Base-by-base conservation (phyloP, 2,888 invertebrate genomes). In the Drosophila prolongata region DNA sequence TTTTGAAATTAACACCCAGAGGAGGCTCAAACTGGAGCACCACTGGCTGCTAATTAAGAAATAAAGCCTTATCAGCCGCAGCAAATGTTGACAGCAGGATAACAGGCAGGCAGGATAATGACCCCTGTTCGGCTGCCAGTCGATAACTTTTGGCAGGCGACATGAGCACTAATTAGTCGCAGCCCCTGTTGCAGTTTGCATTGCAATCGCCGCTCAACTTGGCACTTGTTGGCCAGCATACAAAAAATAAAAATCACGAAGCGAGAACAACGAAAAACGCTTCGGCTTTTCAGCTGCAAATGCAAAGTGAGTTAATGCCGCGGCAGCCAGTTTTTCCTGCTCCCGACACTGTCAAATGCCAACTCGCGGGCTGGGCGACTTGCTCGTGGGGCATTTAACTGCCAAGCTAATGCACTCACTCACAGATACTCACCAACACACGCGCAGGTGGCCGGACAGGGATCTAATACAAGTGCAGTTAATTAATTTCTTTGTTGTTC, bases 401-500 rank as follows among this genome's bases (percentile, higher is more conserved):
- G 77, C 79, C 76, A 80, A 84, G 87, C 87, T 85, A 87, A 87
- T 82, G 85, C 78, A 82, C 82, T 87, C 75, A 76, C 84, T 69
- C 66, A 70, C 71, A 78, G 59, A 67, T 61, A 61, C 55, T 64
- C 57, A 54, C 56, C 54, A 27, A 60, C 67, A 72, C 52, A 60
- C 53, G 50, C 43, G 56, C 30, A 40, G 30, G 27, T 56, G 50
- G 34, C 59, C 13, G 60, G 58, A 40, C 50, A 61, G 49, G 46
- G 42, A 57, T 47, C 52, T 42, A 64, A 81, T 75, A 87, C 81
- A 75, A 68, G 77, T 77, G 77, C 79, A 84, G 88, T 82, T 87
- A 87, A 87, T 87, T 87, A 87, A 87, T 87, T 87, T 87, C 89
- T 87, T 88, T 83, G 87, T 88, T 88, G 84, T 80, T 84, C 58